Evolutionary conservation across 2,888 invertebrate species (phyloP).

Genomic region (Micoletzkya japonica): DNA sequence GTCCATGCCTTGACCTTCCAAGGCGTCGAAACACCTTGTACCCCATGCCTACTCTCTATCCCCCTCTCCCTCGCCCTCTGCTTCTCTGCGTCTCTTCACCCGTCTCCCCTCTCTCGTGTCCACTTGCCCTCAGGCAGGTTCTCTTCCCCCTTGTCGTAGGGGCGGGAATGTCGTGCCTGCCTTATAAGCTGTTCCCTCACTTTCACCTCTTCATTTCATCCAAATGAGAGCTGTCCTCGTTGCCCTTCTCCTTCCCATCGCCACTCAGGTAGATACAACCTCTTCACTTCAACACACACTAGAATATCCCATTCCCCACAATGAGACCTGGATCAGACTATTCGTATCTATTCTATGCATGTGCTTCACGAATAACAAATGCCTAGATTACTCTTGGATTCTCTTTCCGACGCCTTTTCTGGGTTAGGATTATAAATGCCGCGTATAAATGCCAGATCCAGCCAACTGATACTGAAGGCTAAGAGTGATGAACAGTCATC

Average conservation of each 20-base stretch:
- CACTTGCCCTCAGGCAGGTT: not conserved
- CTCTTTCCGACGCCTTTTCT: not conserved
- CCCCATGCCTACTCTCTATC: not conserved
- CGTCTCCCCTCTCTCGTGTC: not conserved
- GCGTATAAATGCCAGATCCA: too few species aligned
- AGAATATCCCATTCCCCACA: too few species aligned
- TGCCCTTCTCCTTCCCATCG: conserved; percentile 16
- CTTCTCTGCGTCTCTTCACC: too few species aligned
- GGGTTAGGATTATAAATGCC: too few species aligned
- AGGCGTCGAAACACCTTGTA: too few species aligned
- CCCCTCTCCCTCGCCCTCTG: not conserved
- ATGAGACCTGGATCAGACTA: too few species aligned
- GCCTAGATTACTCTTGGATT: not conserved
- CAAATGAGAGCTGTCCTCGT: conserved; percentile 15
- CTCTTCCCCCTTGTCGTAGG: not conserved
- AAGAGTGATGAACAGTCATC: too few species aligned
- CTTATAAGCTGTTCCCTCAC: not conserved
- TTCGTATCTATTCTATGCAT: too few species aligned
- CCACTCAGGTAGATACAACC: conserved; percentile 3
- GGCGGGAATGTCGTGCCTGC: too few species aligned
- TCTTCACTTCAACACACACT: too few species aligned
- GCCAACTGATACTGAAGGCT: not conserved
- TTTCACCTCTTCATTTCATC: not conserved
- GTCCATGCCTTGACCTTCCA: too few species aligned
- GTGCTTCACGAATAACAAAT: not conserved